Percentiles rank a stretch among this genome's conserved stretches.
phyloP scores from a whole-genome alignment of 92 coral and sea anemone species.

The Siderastrea radians region DNA sequence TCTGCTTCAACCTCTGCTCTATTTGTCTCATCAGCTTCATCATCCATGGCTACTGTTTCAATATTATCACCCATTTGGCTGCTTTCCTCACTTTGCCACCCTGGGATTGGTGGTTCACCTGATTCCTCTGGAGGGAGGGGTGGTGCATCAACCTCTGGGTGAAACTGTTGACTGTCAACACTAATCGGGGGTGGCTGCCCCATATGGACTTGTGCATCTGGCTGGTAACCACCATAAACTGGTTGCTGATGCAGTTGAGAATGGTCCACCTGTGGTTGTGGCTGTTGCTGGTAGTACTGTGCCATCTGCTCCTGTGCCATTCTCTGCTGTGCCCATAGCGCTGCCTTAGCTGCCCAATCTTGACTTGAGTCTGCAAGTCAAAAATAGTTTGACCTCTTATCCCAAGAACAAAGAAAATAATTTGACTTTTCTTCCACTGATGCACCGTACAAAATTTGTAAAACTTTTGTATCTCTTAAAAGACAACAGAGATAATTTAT shows the following conservation, averaged over 20 bases:
- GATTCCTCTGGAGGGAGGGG: conserved; percentile 83
- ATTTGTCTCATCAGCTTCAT: conserved; percentile 61
- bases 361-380: conserved; percentile 79
- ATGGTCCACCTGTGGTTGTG: conserved; percentile 44
- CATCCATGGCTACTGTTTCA: conserved; percentile 97
- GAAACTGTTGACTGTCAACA: conserved; percentile 45
- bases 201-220: conserved; percentile 1
- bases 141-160: conserved; percentile 62
- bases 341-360: conserved; percentile 98
- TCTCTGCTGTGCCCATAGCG: conserved; percentile 98
- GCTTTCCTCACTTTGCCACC: conserved; percentile 36
- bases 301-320: conserved; percentile 90
- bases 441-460: too few relatives aligned
- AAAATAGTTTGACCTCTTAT: conserved; percentile 15
- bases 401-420: too few relatives aligned
- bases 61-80: conserved; percentile 57
- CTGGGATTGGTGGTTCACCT: conserved; percentile 74
- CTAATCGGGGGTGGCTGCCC: conserved; percentile 45
- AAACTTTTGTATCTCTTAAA: too few relatives aligned
- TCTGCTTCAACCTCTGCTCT: neutral
- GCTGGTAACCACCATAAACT: conserved; percentile 29
- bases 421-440: too few relatives aligned
- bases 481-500: too few relatives aligned
- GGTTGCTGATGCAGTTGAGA: conserved; percentile 44
- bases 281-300: conserved; percentile 81